Evolutionary conservation across 2,797 vertebrate genomes (phyloP).

Genomic region (Geotrypetes seraphini): DNA sequence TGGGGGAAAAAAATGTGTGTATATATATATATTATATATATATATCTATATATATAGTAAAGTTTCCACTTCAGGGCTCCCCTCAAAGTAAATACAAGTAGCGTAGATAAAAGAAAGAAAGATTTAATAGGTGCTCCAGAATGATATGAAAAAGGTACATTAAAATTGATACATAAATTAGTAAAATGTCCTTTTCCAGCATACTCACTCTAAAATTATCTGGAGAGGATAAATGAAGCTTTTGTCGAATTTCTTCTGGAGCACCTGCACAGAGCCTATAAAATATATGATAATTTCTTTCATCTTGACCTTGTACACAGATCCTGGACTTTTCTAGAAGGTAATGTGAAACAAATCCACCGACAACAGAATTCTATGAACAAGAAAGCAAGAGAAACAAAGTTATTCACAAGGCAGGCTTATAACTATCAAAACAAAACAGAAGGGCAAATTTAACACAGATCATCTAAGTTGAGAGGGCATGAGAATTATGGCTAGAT

Average conservation of each 20-base stretch:
- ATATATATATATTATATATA: too few relatives aligned
- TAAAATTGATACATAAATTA: too few relatives aligned
- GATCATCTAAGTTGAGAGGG: too few relatives aligned
- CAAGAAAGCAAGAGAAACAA: conserved; percentile 23
- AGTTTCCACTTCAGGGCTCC: not conserved
- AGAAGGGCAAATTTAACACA: too few relatives aligned
- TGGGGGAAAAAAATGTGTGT: too few relatives aligned
- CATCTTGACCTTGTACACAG: conserved; percentile 82
- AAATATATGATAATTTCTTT: conserved; percentile 96
- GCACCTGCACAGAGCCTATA: conserved; percentile 91
- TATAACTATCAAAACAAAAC: too few relatives aligned
- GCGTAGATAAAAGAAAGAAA: too few relatives aligned
- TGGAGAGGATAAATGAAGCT: conserved; percentile 79
- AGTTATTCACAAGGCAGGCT: not conserved
- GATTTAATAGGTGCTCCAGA: not conserved
- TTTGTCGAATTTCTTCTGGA: conserved; percentile 79
- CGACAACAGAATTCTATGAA: conserved; percentile 79
- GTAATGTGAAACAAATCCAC: conserved; percentile 95
- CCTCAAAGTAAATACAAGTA: not conserved
- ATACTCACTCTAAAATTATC: conserved; percentile 83
- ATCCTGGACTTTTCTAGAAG: conserved; percentile 96
- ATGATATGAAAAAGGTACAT: not conserved
- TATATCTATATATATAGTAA: too few relatives aligned
- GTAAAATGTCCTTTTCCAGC: too few relatives aligned
- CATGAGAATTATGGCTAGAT: too few relatives aligned